Percentiles rank a stretch among this genome's conserved stretches.
Conservation (phyloP, 2,113 vertebrate genomes). For the Hemicordylus capensis region DNA sequence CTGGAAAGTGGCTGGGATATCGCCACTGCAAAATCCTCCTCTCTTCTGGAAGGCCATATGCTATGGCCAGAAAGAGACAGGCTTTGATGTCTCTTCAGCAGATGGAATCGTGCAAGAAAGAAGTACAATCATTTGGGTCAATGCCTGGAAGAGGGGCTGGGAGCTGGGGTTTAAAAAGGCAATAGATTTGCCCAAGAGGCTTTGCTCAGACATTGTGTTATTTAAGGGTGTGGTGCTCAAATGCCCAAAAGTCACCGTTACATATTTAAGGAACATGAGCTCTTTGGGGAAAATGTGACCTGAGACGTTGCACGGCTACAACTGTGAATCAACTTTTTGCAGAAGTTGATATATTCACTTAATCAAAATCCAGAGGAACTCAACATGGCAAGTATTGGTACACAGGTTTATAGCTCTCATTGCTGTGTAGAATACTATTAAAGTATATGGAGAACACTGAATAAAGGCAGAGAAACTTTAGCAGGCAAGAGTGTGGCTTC, state of each 20-base stretch:
- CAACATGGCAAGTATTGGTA: not conserved
- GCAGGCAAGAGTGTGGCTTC: not conserved
- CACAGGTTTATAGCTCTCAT: not conserved
- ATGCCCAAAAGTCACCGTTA: not conserved
- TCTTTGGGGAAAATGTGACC: not conserved
- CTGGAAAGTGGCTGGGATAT: not conserved
- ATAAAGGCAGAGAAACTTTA: not conserved
- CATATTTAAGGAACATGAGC: not conserved
- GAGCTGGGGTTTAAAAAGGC: not conserved
- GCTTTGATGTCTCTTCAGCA: conserved; percentile 25
- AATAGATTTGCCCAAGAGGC: not conserved
- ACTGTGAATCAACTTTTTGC: not conserved
- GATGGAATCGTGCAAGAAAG: not conserved
- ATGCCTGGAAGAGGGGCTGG: not conserved
- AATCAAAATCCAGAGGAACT: not conserved
- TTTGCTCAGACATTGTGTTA: not conserved
- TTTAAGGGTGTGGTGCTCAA: not conserved
- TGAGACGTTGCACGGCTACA: not conserved
- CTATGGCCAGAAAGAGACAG: not conserved
- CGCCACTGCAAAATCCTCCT: conserved; percentile 9
- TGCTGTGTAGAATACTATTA: not conserved
- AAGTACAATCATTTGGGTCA: not conserved
- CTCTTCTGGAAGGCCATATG: not conserved
- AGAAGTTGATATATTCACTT: not conserved
- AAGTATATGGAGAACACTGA: not conserved